Evolutionary conservation across 2,113 vertebrate species (phyloP).

Genomic region (Tautogolabrus adspersus): DNA sequence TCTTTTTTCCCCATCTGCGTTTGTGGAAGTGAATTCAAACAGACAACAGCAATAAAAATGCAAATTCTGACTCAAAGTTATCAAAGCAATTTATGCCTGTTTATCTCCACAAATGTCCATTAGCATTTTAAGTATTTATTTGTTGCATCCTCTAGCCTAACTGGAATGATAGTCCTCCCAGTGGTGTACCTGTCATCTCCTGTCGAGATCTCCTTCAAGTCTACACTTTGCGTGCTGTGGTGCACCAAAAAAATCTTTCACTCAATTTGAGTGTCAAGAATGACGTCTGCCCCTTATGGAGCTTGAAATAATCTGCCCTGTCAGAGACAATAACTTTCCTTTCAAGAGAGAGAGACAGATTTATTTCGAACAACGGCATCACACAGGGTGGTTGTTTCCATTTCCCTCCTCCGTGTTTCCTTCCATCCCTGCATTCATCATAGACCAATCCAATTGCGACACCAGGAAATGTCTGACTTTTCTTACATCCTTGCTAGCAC

Average conservation of each 20-base stretch:
- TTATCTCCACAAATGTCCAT: conserved; percentile 53
- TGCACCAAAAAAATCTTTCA: conserved; percentile 18
- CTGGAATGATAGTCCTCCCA: conserved; percentile 51
- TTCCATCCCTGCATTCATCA: conserved; percentile 53
- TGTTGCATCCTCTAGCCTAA: conserved; percentile 44
- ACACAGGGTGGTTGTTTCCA: conserved; percentile 70
- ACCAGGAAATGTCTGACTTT: conserved; percentile 52
- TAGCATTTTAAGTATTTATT: conserved; percentile 60
- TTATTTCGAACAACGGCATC: conserved; percentile 61
- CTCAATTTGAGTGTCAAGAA: conserved; percentile 41
- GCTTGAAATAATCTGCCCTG: conserved; percentile 67
- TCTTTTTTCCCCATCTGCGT: neutral
- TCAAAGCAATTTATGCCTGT: conserved; percentile 49
- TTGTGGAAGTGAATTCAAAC: conserved; percentile 50
- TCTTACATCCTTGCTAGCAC: conserved; percentile 11
- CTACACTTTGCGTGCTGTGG: conserved; percentile 19
- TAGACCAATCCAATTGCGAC: conserved; percentile 60
- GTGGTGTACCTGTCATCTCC: conserved; percentile 44
- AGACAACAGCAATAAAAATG: conserved; percentile 78
- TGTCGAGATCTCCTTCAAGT: conserved; percentile 52
- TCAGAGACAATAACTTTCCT: conserved; percentile 75
- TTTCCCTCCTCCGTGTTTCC: conserved; percentile 67
- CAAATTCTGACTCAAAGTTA: conserved; percentile 60
- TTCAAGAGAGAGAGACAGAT: conserved; percentile 57
- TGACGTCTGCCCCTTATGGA: conserved; percentile 35